Evolutionary conservation across 1,140 invertebrate species (phyloP).

Genomic region (Chrysomallon squamiferum): DNA sequence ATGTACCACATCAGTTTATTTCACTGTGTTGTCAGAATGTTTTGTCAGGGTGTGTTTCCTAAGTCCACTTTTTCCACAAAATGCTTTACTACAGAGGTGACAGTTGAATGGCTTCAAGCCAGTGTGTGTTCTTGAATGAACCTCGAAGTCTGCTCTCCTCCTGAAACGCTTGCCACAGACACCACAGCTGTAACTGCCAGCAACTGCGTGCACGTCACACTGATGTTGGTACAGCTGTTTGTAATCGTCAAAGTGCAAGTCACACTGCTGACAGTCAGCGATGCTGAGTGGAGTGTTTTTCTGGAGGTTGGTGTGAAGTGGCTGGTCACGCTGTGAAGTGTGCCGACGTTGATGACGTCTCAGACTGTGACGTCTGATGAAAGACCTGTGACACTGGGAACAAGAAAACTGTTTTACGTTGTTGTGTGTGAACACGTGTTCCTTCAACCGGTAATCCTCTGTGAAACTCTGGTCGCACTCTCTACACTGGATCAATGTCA

Average conservation of each 20-base stretch:
- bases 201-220: too few relatives aligned
- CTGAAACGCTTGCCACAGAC: background rate
- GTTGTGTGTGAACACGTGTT: conserved; percentile 1
- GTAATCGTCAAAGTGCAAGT: too few relatives aligned
- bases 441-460: background rate
- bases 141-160: background rate
- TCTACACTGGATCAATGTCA: background rate
- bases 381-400: background rate
- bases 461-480: background rate
- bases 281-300: too few relatives aligned
- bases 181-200: too few relatives aligned
- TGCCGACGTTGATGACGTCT: background rate
- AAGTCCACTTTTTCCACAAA: background rate
- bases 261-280: too few relatives aligned
- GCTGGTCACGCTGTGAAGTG: background rate
- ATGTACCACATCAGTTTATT: too few relatives aligned
- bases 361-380: background rate
- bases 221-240: too few relatives aligned
- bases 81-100: background rate
- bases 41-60: background rate
- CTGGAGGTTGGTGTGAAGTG: too few relatives aligned
- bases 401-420: background rate
- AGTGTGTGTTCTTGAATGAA: background rate
- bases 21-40: too few relatives aligned
- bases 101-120: background rate